Base-by-base conservation (phyloP, 2,797 vertebrate genomes). In the Dallia pectoralis region DNA sequence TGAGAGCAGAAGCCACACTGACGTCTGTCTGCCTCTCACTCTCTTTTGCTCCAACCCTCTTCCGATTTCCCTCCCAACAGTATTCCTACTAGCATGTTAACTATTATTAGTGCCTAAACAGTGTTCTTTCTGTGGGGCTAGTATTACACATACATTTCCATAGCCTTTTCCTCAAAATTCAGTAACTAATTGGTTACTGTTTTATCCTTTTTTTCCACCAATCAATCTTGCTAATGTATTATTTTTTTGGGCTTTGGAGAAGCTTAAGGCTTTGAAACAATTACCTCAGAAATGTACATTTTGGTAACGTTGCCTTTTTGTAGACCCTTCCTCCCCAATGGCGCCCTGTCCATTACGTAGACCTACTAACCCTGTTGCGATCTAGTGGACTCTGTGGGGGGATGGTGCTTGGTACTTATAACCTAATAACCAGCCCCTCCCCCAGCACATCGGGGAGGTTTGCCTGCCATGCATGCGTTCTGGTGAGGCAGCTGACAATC, bases 1-100 rank as follows among this genome's bases (percentile, higher is more conserved):
- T 75, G 83, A 81, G 73, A 88, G 81, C 81, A 83, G 84, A 4
- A 29, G 67, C 25, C 15, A 78, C 79, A 76, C 72, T 88, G 88
- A 90, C 87, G 90, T 88, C 67, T 66, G 36, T 40, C 36, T 27
- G 29, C 62, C 69, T 56, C 27, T 44, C 27, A 44, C 11, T 70
- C 69, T 15, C 33, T 44, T 1, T 36, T 7, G 2, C 29, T 25
- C 65, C 47, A 0, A 0, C 8, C 44, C 67, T 16, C 27, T 18
- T 8, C 30, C 36, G 25, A 8, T 36, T n/a, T 32, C 30, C n/a
- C 18, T 18, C 27, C 27, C 63, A 19, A 15, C 27, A 16, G 27
- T 65, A 5, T 65, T 30, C 9, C 16, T 19, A 36, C 63, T 51
- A n/a, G 19, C 19, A n/a, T 18, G 19, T 51, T n/a, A n/a, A 18